Evolutionary conservation across 2,113 vertebrate genomes (phyloP), one percentile per base, ranked within the genome.

Genomic region (Anarrhichthys ocellatus): DNA sequence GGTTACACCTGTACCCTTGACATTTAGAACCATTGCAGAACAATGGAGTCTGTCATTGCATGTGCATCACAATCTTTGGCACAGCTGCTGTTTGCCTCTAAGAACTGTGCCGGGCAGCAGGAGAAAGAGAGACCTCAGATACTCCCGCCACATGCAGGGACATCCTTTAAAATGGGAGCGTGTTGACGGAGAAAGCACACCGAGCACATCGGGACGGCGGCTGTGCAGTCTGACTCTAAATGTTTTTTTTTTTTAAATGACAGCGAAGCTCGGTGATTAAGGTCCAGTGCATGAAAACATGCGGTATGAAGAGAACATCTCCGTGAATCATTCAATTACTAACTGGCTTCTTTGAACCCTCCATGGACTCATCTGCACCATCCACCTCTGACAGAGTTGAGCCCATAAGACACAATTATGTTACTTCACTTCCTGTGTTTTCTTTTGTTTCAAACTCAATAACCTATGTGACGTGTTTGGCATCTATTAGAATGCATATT

Each of bases 61-160:
- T 36, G 71, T 56, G 69, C 67, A 80, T 78, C 61, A 63, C 18
- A 38, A 50, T 82, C 64, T 64, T 42, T 46, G 14, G 32, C 20
- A 34, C 69, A 83, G 79, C 61, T 73, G 80, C 67, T 86, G 78
- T 80, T 82, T 80, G 73, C 59, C 80, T 75, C 3, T 1, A 36
- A 71, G 73, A 71, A 65, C 17, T 50, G 34, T 42, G 65, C 5
- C 48, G 44, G 52, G 24, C 56, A 64, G n/a, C 24, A 29, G n/a
- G 14, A 80, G 42, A 52, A 14, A 44, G 42, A 42, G 44, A 54
- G 69, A 63, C 42, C 56, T 29, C 71, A 68, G 54, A 36, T 72
- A 40, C 68, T 66, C 38, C 58, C 9, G 22, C n/a, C 24, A 1
- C 61, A 59, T 34, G 42, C 27, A 1, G 11, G 13, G 48, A 56